Percentiles rank a stretch among this genome's conserved stretches.
These are phyloP conservation scores for Cerastis leucographa DNA, from an alignment of 2,888 invertebrate species.

Conservation along the genomic window DNA sequence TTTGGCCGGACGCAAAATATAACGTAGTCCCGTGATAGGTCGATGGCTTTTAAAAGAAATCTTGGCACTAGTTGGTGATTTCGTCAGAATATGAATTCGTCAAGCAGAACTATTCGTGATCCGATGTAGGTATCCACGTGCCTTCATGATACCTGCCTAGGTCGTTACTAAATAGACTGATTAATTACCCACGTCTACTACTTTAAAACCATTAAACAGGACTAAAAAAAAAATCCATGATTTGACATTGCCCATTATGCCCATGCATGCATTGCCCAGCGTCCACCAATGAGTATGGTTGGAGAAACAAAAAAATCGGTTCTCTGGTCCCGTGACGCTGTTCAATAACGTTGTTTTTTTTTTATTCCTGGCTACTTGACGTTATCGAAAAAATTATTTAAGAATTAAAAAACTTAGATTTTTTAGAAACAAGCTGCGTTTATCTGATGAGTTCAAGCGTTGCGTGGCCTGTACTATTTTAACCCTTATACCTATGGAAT, in stretches of 20 bases:
- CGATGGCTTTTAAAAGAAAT: constrained; percentile 88
- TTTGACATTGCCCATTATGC: constrained; percentile 2
- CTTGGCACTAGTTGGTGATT: constrained; percentile 86
- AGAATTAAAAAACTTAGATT: constrained; percentile 31
- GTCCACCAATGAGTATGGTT: not conserved
- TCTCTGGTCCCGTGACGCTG: not conserved
- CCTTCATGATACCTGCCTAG: constrained; percentile 14
- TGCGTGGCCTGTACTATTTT: constrained; percentile 6
- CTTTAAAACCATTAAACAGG: not conserved
- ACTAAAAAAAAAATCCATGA: constrained; percentile 8
- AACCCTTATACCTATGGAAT: fast-evolving
- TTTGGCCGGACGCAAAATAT: constrained; percentile 49
- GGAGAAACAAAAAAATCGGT: not conserved
- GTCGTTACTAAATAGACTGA: not conserved
- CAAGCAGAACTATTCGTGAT: constrained; percentile 79
- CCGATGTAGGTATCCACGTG: constrained; percentile 48
- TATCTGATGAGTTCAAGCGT: constrained; percentile 4
- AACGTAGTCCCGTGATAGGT: constrained; percentile 78
- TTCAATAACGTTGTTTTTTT: constrained; percentile 6
- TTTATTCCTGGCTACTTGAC: constrained; percentile 15
- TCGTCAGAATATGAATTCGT: constrained; percentile 86
- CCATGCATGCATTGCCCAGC: not conserved
- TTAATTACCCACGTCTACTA: not conserved
- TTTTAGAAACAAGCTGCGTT: constrained; percentile 23
- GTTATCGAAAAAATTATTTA: constrained; percentile 43